Conservation (phyloP, 2,888 invertebrate genomes). For the Tipula helvola region DNA sequence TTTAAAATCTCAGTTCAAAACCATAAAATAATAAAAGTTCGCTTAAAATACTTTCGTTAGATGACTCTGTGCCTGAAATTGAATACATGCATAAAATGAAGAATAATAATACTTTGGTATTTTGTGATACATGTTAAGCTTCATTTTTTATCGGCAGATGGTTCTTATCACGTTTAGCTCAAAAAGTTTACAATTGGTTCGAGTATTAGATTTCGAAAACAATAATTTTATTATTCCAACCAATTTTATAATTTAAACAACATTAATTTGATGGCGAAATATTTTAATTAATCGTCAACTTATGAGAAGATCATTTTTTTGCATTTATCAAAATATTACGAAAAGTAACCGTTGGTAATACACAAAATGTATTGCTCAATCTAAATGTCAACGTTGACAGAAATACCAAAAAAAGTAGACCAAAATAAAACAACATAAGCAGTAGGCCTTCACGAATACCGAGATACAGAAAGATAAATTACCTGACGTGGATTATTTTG, state of each 20-base stretch:
- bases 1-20: neutral
- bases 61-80: neutral
- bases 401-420: neutral
- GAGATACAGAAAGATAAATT: neutral
- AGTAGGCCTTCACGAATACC: neutral
- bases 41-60: neutral
- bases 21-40: neutral
- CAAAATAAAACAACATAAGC: neutral
- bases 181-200: neutral
- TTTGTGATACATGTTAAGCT: too few species aligned
- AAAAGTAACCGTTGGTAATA: neutral
- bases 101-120: too few species aligned
- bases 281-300: neutral
- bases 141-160: neutral
- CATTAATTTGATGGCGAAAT: neutral
- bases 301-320: neutral
- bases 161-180: neutral
- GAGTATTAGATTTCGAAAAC: neutral
- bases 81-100: neutral
- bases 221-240: neutral
- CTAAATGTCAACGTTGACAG: conserved; percentile 17
- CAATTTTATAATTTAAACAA: neutral
- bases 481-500: conserved; percentile 17
- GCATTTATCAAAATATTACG: neutral
- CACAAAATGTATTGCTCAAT: conserved; percentile 9